Conservation (phyloP, 2,113 vertebrate genomes). For the Pholis gunnellus region DNA sequence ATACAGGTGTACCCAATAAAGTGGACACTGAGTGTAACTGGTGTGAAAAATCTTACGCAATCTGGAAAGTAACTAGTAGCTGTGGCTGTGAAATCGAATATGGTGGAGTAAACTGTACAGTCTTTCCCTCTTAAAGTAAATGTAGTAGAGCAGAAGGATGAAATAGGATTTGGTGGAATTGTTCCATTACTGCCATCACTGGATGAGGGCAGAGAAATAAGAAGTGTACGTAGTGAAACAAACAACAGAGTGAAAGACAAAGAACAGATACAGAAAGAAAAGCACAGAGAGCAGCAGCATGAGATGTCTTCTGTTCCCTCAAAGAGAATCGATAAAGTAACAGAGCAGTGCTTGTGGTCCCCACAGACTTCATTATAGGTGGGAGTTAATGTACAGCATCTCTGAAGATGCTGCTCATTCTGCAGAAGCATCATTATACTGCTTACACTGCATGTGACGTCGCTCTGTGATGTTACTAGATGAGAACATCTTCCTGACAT, state of each 20-base stretch:
- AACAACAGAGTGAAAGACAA: not conserved
- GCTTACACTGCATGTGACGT: not conserved
- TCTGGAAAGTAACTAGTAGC: not conserved
- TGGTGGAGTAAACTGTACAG: too few species aligned
- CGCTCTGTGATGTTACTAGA: not conserved
- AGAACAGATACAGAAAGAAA: not conserved
- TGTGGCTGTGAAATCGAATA: not conserved
- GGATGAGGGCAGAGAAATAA: not conserved
- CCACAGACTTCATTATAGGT: conserved; percentile 25
- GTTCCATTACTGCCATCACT: not conserved
- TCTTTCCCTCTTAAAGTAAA: not conserved
- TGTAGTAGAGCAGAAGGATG: not conserved
- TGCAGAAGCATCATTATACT: conserved; percentile 9
- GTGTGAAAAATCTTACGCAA: not conserved
- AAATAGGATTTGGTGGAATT: not conserved
- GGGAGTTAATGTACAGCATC: conserved; percentile 20
- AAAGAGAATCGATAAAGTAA: conserved; percentile 22
- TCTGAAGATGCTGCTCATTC: conserved; percentile 9
- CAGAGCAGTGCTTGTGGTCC: conserved; percentile 13
- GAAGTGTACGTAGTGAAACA: not conserved
- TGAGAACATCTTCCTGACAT: not conserved
- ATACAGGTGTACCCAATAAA: not conserved
- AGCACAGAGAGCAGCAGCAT: conserved; percentile 6
- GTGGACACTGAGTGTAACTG: not conserved
- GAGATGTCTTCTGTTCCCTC: conserved; percentile 16